Evolutionary conservation across 1,140 invertebrate species (phyloP).

Genomic region (Trichomalopsis sarcophagae): DNA sequence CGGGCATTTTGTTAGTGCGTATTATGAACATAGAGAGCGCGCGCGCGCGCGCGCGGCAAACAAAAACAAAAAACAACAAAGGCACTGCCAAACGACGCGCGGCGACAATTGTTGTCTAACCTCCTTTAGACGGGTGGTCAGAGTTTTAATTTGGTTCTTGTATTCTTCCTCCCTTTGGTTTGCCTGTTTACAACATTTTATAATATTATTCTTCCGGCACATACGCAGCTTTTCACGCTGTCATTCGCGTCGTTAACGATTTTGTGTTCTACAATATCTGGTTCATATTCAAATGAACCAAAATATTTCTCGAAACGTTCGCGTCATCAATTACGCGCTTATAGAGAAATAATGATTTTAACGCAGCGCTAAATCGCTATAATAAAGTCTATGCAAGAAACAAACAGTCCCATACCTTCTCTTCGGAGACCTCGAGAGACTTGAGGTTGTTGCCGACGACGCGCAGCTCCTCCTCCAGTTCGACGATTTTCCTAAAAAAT

Average conservation of each 20-base stretch:
- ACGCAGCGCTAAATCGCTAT: too few relatives aligned
- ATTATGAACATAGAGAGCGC: conserved; percentile 52
- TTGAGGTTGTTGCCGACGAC: conserved; percentile 99
- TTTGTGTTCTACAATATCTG: too few relatives aligned
- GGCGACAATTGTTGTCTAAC: conserved; percentile 76
- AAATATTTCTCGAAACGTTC: not conserved
- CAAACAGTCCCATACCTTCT: conserved; percentile 86
- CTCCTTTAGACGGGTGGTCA: conserved; percentile 99
- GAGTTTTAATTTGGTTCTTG: conserved; percentile 99
- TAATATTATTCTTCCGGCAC: conserved; percentile 36
- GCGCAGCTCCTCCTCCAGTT: conserved; percentile 99
- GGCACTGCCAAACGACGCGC: conserved; percentile 68
- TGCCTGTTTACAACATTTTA: conserved; percentile 81
- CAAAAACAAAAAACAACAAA: conserved; percentile 55
- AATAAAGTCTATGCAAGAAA: not conserved
- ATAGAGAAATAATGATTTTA: not conserved
- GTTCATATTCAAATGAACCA: not conserved
- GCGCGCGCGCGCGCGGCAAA: conserved; percentile 50
- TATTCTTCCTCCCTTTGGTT: conserved; percentile 99
- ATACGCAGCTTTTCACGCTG: too few relatives aligned
- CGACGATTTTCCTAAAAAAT: conserved; percentile 97
- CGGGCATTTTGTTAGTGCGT: not conserved
- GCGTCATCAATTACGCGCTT: not conserved
- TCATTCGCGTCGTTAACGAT: too few relatives aligned
- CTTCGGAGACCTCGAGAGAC: conserved; percentile 99